Conservation (phyloP, 1,140 invertebrate genomes). For the Drosophila rufa region DNA sequence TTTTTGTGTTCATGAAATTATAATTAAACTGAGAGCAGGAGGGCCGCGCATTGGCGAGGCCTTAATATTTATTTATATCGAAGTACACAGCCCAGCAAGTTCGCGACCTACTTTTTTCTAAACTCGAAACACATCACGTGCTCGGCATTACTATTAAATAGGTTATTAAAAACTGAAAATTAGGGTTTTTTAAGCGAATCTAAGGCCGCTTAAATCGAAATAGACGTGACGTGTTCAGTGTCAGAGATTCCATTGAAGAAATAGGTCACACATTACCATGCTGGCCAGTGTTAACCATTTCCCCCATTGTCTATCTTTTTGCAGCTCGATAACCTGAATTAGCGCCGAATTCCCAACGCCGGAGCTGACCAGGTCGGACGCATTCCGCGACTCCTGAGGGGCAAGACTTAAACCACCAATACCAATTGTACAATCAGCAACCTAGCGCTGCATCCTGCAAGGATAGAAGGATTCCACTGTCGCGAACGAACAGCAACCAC, state of each 20-base stretch:
- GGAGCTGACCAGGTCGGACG: constrained; percentile 25
- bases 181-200: neutral
- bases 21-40: constrained; percentile 25
- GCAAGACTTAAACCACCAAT: constrained; percentile 41
- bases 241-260: neutral
- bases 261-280: constrained; percentile 15
- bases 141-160: neutral
- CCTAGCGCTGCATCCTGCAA: constrained; percentile 18
- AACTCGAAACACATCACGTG: constrained; percentile 6
- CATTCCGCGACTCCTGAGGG: constrained; percentile 12
- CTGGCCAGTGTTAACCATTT: constrained; percentile 10
- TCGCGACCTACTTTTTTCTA: constrained; percentile 1
- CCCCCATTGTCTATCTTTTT: constrained; percentile 16
- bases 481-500: constrained; percentile 40
- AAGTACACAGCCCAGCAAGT: constrained; percentile 10
- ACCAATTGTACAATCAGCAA: constrained; percentile 43
- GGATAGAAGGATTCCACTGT: constrained; percentile 34
- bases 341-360: constrained; percentile 38
- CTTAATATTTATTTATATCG: constrained; percentile 21
- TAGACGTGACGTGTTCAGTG: neutral
- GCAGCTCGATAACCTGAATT: constrained; percentile 56
- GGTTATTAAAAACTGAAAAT: constrained; percentile 1
- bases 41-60: neutral
- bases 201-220: too few species aligned
- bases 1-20: constrained; percentile 40